These are phyloP conservation scores for Callyntrura guangdongensis DNA, from an alignment of 2,888 invertebrate species.

Conservation along the genomic window DNA sequence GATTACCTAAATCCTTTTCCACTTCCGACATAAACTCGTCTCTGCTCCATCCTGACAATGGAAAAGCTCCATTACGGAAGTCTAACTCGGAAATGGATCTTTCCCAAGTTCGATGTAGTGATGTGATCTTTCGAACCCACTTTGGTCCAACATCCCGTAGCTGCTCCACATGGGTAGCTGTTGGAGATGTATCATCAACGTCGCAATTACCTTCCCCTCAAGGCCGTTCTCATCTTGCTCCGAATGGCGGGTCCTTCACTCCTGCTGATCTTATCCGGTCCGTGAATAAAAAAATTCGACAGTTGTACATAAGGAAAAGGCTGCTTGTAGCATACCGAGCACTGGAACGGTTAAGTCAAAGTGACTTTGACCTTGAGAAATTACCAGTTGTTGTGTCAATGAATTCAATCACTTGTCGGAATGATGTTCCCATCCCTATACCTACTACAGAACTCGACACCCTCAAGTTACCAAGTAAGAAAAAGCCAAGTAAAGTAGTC, in stretches of 20 bases:
- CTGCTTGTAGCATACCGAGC: slow-evolving; percentile 93
- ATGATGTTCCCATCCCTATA: slow-evolving; percentile 77
- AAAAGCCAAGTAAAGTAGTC: slow-evolving; percentile 88
- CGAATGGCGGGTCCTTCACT: slow-evolving; percentile 88
- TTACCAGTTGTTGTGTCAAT: slow-evolving; percentile 85
- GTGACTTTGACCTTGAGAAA: slow-evolving; percentile 92
- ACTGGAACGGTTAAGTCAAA: slow-evolving; percentile 92
- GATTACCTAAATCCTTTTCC: slow-evolving; percentile 94
- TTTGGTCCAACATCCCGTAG: slow-evolving; percentile 90
- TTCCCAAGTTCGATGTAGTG: slow-evolving; percentile 87
- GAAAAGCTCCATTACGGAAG: slow-evolving; percentile 85
- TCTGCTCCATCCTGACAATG: slow-evolving; percentile 82
- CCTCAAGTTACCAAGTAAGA: slow-evolving; percentile 79
- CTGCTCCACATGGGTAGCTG: slow-evolving; percentile 95
- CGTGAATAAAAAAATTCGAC: slow-evolving; percentile 93
- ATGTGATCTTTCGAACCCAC: slow-evolving; percentile 86
- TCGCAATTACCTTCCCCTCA: slow-evolving; percentile 95
- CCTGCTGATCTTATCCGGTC: slow-evolving; percentile 91
- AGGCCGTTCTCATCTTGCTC: slow-evolving; percentile 86
- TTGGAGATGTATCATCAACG: slow-evolving; percentile 91
- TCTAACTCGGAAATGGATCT: slow-evolving; percentile 88
- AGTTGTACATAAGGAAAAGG: slow-evolving; percentile 92
- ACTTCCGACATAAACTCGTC: slow-evolving; percentile 90
- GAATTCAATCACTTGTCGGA: slow-evolving; percentile 77
- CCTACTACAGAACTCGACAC: slow-evolving; percentile 80